Base-by-base conservation (phyloP, 1,140 invertebrate genomes). In the Heliconius melpomene region DNA sequence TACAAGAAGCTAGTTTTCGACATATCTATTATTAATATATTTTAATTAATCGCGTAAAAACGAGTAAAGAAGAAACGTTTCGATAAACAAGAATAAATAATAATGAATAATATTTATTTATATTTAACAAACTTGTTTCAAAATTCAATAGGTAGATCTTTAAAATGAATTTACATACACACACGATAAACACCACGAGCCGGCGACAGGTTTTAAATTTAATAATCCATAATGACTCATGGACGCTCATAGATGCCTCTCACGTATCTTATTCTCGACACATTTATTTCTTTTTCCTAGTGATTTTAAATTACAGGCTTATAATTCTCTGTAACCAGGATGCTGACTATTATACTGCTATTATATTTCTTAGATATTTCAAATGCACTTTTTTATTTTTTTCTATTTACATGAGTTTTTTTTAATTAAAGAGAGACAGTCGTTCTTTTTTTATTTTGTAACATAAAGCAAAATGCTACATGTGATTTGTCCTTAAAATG, bases 231-330 rank as follows among this genome's bases (percentile, higher is more conserved):
- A n/a, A 66, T 66, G 74, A 75, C 20, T 75, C 74, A 75, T 40
- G 32, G 38, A 32, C 54, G 74, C 9, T 54, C 60, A 74, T 75
- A 75, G 26, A 75, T 75, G 74, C 74, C 54, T 75, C 54, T 75
- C 74, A 75, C 74, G 74, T 75, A 46, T 46, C 40, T 5, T 16
- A 46, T 75, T 75, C 54, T 75, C 54, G 74, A 20, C 74, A 75
- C 74, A 75, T 75, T 75, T 75, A 75, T 54, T 46, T 46, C 50
- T 36, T 60, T 57, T 75, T 66, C 74, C 74, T 66, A 60, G 54
- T 75, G 16, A 66, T 29, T 66, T 60, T 26, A 66, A 66, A 66
- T 66, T 66, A 66, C 26, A 18, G 60, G 9, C 60, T 66, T 66
- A 26, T 66, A 66, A 66, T 66, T 66, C 23, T 40, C 54, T 75